Evolutionary conservation across 2,797 vertebrate species (phyloP).

Genomic region (Onychomys arenicola): DNA sequence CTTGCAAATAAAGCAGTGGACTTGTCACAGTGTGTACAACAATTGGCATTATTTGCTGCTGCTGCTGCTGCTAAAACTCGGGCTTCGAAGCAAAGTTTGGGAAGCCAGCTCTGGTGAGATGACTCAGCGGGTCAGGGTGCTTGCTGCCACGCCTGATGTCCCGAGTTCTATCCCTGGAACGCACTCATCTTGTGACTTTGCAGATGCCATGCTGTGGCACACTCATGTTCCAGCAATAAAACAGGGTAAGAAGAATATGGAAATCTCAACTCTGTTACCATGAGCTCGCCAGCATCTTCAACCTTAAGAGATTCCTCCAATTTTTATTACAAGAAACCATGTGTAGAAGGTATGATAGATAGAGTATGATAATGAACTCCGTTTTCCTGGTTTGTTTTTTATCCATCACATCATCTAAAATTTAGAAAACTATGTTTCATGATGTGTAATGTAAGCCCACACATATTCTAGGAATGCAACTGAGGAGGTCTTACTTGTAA

Average conservation of each 20-base stretch:
- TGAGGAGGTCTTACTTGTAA: neutral
- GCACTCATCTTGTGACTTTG: neutral
- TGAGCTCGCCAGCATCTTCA: neutral
- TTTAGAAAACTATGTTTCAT: neutral
- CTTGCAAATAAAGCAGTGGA: slow-evolving; percentile 12
- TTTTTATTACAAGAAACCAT: slow-evolving; percentile 19
- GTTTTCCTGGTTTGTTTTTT: slow-evolving; percentile 11
- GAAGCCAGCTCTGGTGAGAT: neutral
- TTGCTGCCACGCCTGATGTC: neutral
- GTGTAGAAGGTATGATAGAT: neutral
- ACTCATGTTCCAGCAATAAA: too few species aligned
- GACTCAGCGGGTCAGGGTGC: too few species aligned
- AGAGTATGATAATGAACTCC: neutral
- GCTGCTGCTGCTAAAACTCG: slow-evolving; percentile 39
- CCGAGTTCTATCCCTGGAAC: too few species aligned
- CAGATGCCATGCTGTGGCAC: neutral
- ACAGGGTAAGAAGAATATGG: neutral
- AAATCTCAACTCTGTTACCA: neutral
- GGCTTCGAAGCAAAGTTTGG: slow-evolving; percentile 26
- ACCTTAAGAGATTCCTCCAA: neutral
- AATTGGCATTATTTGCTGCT: neutral
- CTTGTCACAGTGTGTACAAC: neutral
- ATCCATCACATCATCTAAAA: neutral
- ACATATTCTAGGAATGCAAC: neutral
- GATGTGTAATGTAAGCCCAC: neutral